Evolutionary conservation across 2,888 invertebrate genomes (phyloP).

Genomic region (Lepidochrysops patricia): DNA sequence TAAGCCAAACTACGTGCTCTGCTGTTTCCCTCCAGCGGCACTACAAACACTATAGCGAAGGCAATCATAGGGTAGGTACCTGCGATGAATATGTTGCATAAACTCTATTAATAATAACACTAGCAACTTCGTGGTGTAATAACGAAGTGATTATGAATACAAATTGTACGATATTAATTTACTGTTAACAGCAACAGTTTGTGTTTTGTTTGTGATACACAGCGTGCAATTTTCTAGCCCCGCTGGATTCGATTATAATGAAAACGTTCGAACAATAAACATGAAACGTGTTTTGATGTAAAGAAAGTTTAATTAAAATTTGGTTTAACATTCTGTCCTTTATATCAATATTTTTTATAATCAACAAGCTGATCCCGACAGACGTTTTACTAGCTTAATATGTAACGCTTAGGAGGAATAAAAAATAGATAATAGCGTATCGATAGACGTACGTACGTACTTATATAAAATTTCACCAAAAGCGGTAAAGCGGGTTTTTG

Average conservation of each 20-base stretch:
- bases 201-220: neutral
- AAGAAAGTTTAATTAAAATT: neutral
- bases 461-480: no score
- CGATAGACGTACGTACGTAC: no score
- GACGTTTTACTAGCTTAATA: no score
- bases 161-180: neutral
- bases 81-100: neutral
- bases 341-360: no score
- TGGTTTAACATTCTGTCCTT: no score
- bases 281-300: neutral
- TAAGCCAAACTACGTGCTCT: conserved; percentile 9
- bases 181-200: neutral
- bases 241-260: neutral
- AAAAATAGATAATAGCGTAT: no score
- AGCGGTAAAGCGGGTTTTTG: no score
- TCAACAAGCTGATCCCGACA: no score
- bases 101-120: conserved; percentile 5
- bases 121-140: neutral
- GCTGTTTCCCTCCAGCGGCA: neutral
- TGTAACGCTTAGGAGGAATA: no score
- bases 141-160: neutral
- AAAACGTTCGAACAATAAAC: neutral
- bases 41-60: neutral
- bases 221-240: neutral
- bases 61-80: conserved; percentile 2